Base-by-base conservation (phyloP, 1,140 invertebrate genomes). In the Drosophila nebulosa region DNA sequence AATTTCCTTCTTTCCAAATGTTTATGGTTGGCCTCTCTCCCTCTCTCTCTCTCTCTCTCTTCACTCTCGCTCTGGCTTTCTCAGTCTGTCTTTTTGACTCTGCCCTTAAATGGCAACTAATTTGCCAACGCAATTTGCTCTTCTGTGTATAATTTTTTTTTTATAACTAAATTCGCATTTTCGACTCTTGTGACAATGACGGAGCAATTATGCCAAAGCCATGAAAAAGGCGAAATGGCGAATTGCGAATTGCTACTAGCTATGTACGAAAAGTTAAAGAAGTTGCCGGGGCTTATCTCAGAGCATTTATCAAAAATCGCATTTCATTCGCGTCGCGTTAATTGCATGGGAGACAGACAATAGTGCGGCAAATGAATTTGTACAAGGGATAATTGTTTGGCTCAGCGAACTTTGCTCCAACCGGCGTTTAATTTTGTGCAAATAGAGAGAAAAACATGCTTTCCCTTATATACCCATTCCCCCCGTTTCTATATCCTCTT, bases 341-440 rank as follows among this genome's bases (percentile, higher is more conserved):
- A 85, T 85, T 85, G 80, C 81, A 74, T 46, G 39, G 39, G 39
- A 46, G 39, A 51, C 61, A 64, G 78, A 86, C 81, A 80, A 85
- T 85, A 85, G 80, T 85, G 81, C 78, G 74, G 80, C 78, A 86
- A 85, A 86, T 86, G 81, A 85, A 85, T 85, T 85, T 86, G 80
- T 86, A 86, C 69, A 76, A 85, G 77, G 74, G 74, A 85, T 86
- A 85, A 86, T 85, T 85, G 81, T 71, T 73, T 74, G 81, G 69
- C 81, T 78, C 66, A 61, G 26, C 62, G 65, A 72, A 64, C 62
- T 68, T 75, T 78, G 67, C 71, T 71, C 70, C 58, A 68, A 35
- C 55, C 71, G 79, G 74, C 75, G 78, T 78, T 86, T 89, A 86
- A 86, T 86, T 83, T 83, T 86, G 78, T 86, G 83, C 83, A 86